These are phyloP conservation scores for Lasiommata megera DNA, from an alignment of 2,888 invertebrate species.

Conservation along the genomic window DNA sequence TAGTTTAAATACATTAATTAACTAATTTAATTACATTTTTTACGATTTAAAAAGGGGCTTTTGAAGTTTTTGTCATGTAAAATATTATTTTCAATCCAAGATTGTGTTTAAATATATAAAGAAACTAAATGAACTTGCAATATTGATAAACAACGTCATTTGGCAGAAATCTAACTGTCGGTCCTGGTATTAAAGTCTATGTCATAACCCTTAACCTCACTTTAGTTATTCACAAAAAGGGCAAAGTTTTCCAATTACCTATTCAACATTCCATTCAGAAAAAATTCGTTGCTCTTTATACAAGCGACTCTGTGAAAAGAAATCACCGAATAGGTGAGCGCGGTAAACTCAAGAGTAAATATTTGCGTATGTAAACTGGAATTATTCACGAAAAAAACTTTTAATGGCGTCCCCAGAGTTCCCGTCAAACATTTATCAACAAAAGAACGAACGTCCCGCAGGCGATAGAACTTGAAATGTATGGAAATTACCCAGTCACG, in stretches of 20 bases:
- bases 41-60: too few species aligned
- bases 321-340: constrained; percentile 79
- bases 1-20: too few species aligned
- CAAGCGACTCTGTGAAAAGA: constrained; percentile 75
- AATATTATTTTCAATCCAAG: too few species aligned
- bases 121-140: too few species aligned
- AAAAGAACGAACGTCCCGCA: constrained; percentile 82
- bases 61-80: too few species aligned
- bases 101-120: too few species aligned
- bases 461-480: constrained; percentile 82
- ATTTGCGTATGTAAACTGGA: constrained; percentile 81
- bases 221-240: constrained; percentile 25
- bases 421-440: constrained; percentile 82
- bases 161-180: background rate
- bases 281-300: constrained; percentile 65
- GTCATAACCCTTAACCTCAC: constrained; percentile 19
- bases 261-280: constrained; percentile 65
- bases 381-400: constrained; percentile 81
- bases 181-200: constrained; percentile 2
- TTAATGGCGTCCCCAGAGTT: constrained; percentile 82
- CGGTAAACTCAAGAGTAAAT: constrained; percentile 78
- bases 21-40: too few species aligned
- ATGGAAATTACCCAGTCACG: constrained; percentile 81
- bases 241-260: constrained; percentile 73
- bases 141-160: background rate